phyloP scores from a whole-genome alignment of 2,113 vertebrate genomes.

The Oryzias melastigma region DNA sequence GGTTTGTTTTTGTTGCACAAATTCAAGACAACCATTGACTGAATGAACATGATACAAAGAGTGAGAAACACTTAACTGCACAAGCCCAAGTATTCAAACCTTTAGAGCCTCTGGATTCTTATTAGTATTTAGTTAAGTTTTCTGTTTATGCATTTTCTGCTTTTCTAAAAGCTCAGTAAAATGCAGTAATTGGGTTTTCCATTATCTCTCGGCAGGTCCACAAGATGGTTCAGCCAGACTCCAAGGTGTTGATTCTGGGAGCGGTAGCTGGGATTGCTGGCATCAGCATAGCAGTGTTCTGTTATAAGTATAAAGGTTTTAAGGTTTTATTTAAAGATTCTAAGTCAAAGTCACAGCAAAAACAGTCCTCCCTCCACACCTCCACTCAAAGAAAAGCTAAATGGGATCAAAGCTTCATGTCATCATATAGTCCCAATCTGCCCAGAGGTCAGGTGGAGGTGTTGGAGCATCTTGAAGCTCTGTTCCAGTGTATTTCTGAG shows the following conservation, averaged over 20 bases:
- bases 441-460: slow-evolving; percentile 83
- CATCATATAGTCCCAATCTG: slow-evolving; percentile 48
- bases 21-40: no score
- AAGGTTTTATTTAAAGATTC: no score
- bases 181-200: neutral
- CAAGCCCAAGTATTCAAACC: no score
- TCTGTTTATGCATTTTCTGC: neutral
- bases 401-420: slow-evolving; percentile 24
- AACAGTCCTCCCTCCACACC: no score
- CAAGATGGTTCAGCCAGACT: slow-evolving; percentile 84
- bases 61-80: no score
- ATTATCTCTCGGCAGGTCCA: slow-evolving; percentile 29
- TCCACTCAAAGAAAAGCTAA: no score
- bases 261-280: slow-evolving; percentile 88
- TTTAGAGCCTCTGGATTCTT: no score
- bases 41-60: no score
- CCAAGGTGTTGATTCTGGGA: slow-evolving; percentile 83
- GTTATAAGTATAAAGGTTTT: slow-evolving; percentile 79
- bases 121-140: neutral
- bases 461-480: slow-evolving; percentile 84
- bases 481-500: slow-evolving; percentile 86
- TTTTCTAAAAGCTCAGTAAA: neutral
- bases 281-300: slow-evolving; percentile 81
- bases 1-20: no score
- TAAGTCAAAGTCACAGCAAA: neutral